Conservation (phyloP, 2,888 invertebrate species). For the Cryptus armator region DNA sequence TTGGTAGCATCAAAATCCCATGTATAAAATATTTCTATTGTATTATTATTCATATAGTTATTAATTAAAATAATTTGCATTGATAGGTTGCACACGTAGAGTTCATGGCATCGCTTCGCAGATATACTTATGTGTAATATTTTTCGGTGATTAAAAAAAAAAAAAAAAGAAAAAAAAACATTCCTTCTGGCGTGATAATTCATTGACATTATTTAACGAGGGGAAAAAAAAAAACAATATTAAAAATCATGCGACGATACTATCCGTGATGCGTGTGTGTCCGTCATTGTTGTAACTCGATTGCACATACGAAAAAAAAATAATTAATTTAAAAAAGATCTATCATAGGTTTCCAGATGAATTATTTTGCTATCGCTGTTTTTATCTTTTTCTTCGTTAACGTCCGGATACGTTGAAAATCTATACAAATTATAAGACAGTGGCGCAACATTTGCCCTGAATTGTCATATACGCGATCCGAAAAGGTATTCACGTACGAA, state of each 20-base stretch:
- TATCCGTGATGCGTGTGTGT: slow-evolving; percentile 35
- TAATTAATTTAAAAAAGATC: background rate
- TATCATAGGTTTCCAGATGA: background rate
- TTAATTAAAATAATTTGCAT: slow-evolving; percentile 82
- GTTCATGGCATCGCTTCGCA: slow-evolving; percentile 78
- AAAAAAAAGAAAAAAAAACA: slow-evolving; percentile 7
- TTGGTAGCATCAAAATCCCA: slow-evolving; percentile 62
- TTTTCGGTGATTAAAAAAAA: slow-evolving; percentile 17
- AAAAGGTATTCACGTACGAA: background rate
- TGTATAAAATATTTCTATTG: slow-evolving; percentile 64
- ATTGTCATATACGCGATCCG: slow-evolving; percentile 1
- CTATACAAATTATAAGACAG: background rate
- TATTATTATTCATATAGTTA: slow-evolving; percentile 63
- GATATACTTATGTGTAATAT: slow-evolving; percentile 71
- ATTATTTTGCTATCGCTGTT: slow-evolving; percentile 1
- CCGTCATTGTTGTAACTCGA: slow-evolving; percentile 41
- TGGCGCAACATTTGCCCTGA: background rate
- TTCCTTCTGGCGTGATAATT: slow-evolving; percentile 9
- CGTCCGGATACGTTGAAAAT: background rate
- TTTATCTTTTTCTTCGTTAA: background rate
- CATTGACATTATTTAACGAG: slow-evolving; percentile 1
- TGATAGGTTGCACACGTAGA: slow-evolving; percentile 83
- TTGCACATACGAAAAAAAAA: slow-evolving; percentile 31
- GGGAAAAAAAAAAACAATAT: slow-evolving; percentile 7
- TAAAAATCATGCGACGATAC: slow-evolving; percentile 36